phyloP scores from a whole-genome alignment of 2,888 invertebrate genomes.

The Operophtera brumata region DNA sequence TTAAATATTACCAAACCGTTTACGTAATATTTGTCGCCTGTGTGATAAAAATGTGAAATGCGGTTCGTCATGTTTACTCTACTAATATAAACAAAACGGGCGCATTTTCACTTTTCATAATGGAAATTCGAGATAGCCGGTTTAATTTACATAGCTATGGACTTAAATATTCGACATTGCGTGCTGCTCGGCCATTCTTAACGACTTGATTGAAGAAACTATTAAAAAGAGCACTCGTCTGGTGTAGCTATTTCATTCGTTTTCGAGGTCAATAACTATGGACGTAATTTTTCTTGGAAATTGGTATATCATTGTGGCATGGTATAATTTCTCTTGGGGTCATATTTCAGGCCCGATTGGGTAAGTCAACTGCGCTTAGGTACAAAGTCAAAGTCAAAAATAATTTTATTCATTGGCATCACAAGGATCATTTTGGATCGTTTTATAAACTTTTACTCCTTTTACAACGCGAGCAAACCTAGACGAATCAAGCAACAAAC shows the following conservation, averaged over 20 bases:
- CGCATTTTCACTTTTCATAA: conserved; percentile 67
- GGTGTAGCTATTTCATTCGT: conserved; percentile 36
- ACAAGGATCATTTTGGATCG: too few species aligned
- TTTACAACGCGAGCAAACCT: too few species aligned
- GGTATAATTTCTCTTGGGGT: neutral
- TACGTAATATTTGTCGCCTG: conserved; percentile 27
- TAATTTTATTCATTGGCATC: too few species aligned
- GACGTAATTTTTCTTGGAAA: conserved; percentile 6
- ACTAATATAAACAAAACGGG: conserved; percentile 9
- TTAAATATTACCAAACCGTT: conserved; percentile 9
- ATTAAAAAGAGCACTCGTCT: conserved; percentile 47
- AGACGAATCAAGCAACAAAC: too few species aligned
- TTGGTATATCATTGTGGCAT: neutral
- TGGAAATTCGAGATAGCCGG: conserved; percentile 54
- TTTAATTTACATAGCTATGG: conserved; percentile 44
- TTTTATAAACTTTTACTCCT: too few species aligned
- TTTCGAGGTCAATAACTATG: conserved; percentile 38
- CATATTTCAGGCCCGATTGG: neutral
- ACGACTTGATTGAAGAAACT: conserved; percentile 38
- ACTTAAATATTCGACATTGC: conserved; percentile 29
- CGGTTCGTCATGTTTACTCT: conserved; percentile 25
- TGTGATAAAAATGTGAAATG: conserved; percentile 20
- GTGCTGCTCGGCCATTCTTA: conserved; percentile 33
- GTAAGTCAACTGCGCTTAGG: too few species aligned
- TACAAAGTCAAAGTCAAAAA: too few species aligned